phyloP scores from a whole-genome alignment of 2,888 invertebrate genomes.

The Deilephila elpenor region DNA sequence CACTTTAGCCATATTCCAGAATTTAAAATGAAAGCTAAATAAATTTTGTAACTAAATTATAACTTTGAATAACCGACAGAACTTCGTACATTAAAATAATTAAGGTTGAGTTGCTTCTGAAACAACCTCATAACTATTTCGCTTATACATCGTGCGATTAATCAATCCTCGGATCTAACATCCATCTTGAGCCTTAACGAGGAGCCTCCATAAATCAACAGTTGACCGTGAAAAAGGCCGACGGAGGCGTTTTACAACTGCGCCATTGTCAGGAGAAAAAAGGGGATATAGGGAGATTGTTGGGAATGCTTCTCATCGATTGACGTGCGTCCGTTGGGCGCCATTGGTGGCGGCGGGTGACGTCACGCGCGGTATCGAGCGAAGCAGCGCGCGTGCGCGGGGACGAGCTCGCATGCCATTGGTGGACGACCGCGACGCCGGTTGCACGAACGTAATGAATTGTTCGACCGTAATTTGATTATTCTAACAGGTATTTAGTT shows the following conservation, averaged over 20 bases:
- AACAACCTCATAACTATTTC: background rate
- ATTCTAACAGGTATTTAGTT: constrained; percentile 20
- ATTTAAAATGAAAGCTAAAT: background rate
- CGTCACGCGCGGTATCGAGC: constrained; percentile 78
- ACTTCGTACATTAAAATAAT: background rate
- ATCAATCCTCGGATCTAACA: constrained; percentile 1
- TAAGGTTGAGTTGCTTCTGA: background rate
- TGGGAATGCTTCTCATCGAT: constrained; percentile 74
- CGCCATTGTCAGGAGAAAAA: constrained; percentile 44
- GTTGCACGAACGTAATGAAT: constrained; percentile 59
- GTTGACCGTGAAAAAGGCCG: constrained; percentile 56
- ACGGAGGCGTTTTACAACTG: constrained; percentile 43
- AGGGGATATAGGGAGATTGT: constrained; percentile 39
- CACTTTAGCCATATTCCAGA: background rate
- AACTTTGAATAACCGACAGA: background rate
- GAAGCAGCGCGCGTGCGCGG: constrained; percentile 78
- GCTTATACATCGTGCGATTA: background rate
- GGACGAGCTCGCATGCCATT: constrained; percentile 58
- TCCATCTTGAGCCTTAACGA: constrained; percentile 19
- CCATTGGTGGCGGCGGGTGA: constrained; percentile 75
- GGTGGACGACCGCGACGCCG: constrained; percentile 55
- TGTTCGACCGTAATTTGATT: constrained; percentile 34
- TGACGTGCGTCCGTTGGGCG: constrained; percentile 71
- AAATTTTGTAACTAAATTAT: background rate
- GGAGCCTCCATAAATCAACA: constrained; percentile 32